Evolutionary conservation across 2,888 invertebrate genomes (phyloP), one percentile per base, ranked within the genome.

Genomic region (Heliconius charithonia): DNA sequence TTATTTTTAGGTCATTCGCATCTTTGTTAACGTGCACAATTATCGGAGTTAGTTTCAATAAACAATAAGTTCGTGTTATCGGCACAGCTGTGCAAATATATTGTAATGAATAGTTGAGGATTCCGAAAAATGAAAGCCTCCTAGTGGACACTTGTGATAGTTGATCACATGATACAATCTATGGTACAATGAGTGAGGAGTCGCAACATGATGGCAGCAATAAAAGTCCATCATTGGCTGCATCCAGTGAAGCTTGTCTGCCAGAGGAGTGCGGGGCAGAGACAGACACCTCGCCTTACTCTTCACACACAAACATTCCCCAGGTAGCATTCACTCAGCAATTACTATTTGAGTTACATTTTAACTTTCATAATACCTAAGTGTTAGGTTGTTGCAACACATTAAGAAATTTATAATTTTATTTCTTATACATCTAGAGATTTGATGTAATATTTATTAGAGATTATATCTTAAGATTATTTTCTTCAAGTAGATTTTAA

Each of bases 181-280:
- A 89, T 89, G 87, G 88, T 90, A 92, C 88, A 87, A 94, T 95
- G 94, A 94, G 93, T 86, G 94, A 93, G 88, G 93, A 93, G 89
- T 89, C 86, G 84, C 91, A 91, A 87, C 88, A 91, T 88, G 93
- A 91, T 85, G 91, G 89, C 82, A 89, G 89, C 85, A 89, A 87
- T 84, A 89, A 88, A 83, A 87, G 86, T 85, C 86, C 87, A 84
- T 85, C 87, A 82, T 85, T 84, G 83, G 84, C 83, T 72, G 82
- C 83, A 62, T 78, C 81, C 29, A 84, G 82, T 77, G 89, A 88
- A 82, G 83, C 82, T 81, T 82, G 84, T 69, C 80, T 83, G 78
- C 82, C 82, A 37, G 84, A 82, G 37, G 86, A 85, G 83, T 84
- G 82, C 79, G 86, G 83, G 80, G 84, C 83, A 75, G 84, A 81